Evolutionary conservation across 1,140 invertebrate genomes (phyloP).

Genomic region (Choristoneura fumiferana): DNA sequence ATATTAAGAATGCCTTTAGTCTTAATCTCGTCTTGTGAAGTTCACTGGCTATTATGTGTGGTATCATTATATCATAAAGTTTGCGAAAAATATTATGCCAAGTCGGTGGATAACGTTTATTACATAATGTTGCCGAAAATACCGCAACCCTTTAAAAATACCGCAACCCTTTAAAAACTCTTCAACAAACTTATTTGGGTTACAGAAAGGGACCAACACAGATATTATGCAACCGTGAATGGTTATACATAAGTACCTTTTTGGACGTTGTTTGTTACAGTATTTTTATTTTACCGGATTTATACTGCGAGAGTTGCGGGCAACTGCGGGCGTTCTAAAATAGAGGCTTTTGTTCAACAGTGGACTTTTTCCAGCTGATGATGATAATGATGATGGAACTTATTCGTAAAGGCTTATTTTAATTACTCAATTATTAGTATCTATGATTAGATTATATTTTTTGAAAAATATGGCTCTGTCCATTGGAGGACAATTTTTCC

Average conservation of each 20-base stretch:
- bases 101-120: neutral
- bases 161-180: conserved; percentile 1
- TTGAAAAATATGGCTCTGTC: too few species aligned
- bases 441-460: too few species aligned
- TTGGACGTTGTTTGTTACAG: neutral
- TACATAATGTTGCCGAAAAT: conserved; percentile 7
- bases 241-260: neutral
- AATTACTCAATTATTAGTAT: too few species aligned
- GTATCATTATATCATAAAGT: neutral
- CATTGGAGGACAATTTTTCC: too few species aligned
- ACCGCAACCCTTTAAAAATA: conserved; percentile 5
- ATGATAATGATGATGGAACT: too few species aligned
- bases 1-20: too few species aligned
- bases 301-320: neutral
- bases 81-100: neutral
- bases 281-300: conserved; percentile 3
- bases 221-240: conserved; percentile 1
- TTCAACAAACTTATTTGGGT: conserved; percentile 3
- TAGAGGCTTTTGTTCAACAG: too few species aligned
- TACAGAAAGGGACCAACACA: neutral
- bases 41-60: too few species aligned
- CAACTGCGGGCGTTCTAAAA: too few species aligned
- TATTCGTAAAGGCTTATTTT: too few species aligned
- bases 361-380: too few species aligned
- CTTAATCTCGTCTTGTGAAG: too few species aligned